These are phyloP conservation scores for Columba livia DNA, from an alignment of 2,113 vertebrate species.

Conservation along the genomic window DNA sequence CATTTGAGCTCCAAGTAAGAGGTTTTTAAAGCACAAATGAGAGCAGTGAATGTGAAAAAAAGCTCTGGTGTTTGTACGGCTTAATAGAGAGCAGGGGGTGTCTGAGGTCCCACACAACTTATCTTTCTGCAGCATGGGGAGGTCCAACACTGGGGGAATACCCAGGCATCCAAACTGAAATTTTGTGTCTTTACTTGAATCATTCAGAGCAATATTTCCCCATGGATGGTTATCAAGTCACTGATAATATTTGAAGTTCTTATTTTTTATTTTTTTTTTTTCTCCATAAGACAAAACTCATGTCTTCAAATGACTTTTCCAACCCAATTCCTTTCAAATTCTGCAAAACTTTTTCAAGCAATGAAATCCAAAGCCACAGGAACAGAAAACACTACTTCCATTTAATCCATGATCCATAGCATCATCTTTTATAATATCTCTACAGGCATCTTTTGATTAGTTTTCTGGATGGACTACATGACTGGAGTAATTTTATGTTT, in stretches of 20 bases:
- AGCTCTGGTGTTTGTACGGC: not conserved
- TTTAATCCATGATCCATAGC: not conserved
- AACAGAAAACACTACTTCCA: not conserved
- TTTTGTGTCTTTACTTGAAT: not conserved
- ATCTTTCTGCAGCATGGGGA: no score
- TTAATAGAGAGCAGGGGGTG: not conserved
- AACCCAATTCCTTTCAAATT: not conserved
- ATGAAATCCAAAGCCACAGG: not conserved
- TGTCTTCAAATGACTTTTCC: not conserved
- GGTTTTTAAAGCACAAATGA: not conserved
- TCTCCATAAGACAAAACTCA: not conserved
- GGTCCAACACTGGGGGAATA: no score
- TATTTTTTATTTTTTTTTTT: not conserved
- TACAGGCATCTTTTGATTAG: not conserved
- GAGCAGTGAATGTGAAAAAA: not conserved
- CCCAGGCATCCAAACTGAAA: not conserved
- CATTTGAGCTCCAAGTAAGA: not conserved
- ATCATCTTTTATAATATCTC: not conserved
- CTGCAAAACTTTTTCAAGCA: not conserved
- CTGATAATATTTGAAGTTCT: not conserved
- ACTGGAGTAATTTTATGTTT: not conserved
- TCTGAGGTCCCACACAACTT: not conserved
- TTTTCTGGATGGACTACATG: not conserved
- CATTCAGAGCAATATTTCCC: not conserved
- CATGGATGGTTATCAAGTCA: not conserved